Percentiles rank a stretch among this genome's conserved stretches.
Conservation (phyloP, 2,888 invertebrate species). For the Ochropleura leucogaster region DNA sequence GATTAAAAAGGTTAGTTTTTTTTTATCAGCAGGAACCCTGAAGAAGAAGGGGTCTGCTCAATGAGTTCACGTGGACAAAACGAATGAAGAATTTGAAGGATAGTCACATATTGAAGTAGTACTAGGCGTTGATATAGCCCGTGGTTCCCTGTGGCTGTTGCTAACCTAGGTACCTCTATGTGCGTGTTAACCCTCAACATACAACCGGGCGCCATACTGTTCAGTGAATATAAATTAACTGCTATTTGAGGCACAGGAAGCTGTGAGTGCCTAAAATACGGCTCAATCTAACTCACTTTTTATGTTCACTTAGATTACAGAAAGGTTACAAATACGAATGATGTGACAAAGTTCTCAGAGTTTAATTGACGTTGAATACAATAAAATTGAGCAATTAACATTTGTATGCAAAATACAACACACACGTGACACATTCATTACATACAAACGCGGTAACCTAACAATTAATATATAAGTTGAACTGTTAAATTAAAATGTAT, state of each 20-base stretch:
- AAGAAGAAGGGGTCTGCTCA: background rate
- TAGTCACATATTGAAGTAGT: background rate
- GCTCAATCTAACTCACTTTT: background rate
- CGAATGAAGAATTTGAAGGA: background rate
- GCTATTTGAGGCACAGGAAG: background rate
- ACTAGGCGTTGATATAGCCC: background rate
- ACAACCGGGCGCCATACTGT: background rate
- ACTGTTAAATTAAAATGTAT: background rate
- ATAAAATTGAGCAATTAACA: background rate
- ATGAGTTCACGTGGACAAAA: background rate
- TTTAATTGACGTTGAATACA: background rate
- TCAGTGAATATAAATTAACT: background rate
- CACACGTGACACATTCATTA: background rate
- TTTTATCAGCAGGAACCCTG: background rate
- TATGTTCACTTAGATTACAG: background rate
- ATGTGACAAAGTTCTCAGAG: slow-evolving; percentile 2
- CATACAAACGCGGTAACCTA: background rate
- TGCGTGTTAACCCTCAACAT: background rate
- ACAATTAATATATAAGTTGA: too few species aligned
- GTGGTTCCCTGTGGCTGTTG: background rate
- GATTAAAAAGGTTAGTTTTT: background rate
- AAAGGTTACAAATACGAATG: background rate
- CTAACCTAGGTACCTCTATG: background rate
- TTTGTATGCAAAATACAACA: background rate
- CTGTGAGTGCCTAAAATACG: background rate